Conservation (phyloP, 2,888 invertebrate genomes). For the Noctua fimbriata region DNA sequence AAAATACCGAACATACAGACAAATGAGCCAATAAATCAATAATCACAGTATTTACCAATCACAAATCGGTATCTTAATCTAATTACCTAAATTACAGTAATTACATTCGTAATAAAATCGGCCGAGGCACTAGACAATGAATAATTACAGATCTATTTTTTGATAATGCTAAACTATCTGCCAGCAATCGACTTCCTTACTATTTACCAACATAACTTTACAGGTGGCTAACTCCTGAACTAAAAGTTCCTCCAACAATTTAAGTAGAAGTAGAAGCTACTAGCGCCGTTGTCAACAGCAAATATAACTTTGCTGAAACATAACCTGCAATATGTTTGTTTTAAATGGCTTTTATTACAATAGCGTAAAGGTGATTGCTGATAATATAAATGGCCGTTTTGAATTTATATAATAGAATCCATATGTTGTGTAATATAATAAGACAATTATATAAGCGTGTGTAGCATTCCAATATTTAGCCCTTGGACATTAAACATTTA, state of each 20-base stretch:
- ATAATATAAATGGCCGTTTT: constrained; percentile 60
- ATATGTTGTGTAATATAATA: constrained; percentile 55
- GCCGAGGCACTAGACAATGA: constrained; percentile 67
- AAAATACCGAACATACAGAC: constrained; percentile 45
- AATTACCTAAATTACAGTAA: constrained; percentile 72
- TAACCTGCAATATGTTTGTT: constrained; percentile 63
- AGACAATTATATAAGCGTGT: constrained; percentile 55
- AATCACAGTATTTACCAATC: constrained; percentile 64
- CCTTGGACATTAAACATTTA: constrained; percentile 50
- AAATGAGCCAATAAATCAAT: constrained; percentile 67
- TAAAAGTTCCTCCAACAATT: neutral
- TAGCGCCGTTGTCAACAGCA: constrained; percentile 42
- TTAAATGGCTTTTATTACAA: constrained; percentile 62
- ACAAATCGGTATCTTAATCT: constrained; percentile 69
- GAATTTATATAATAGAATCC: constrained; percentile 59
- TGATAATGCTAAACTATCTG: constrained; percentile 68
- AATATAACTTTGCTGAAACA: constrained; percentile 49
- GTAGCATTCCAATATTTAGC: constrained; percentile 54
- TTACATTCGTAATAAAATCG: constrained; percentile 69
- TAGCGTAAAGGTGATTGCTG: constrained; percentile 54
- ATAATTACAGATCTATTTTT: constrained; percentile 71
- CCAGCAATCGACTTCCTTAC: constrained; percentile 63
- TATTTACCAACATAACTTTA: constrained; percentile 51
- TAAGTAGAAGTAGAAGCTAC: neutral
- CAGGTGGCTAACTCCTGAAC: constrained; percentile 34